phyloP scores from a whole-genome alignment of 1,140 invertebrate genomes.

The Drosophila ohnishii region DNA sequence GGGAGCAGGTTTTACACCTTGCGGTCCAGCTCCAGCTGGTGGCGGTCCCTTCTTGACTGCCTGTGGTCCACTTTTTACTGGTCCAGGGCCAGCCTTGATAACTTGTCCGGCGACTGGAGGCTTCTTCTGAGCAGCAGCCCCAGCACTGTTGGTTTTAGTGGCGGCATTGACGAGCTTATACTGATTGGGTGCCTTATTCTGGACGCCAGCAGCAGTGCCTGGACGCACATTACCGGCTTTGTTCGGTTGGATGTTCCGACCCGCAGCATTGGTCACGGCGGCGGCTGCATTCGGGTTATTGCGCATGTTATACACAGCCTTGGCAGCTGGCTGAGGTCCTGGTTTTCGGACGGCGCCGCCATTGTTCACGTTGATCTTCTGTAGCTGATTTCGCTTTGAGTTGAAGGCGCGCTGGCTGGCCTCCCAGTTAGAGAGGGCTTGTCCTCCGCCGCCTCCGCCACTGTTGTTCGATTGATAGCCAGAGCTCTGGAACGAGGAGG shows the following conservation, averaged over 20 bases:
- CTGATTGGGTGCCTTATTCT: constrained; percentile 19
- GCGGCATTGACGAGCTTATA: constrained; percentile 18
- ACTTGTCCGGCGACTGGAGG: constrained; percentile 13
- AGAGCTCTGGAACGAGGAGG: constrained; percentile 23
- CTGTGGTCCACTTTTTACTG: not conserved
- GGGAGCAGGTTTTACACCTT: not conserved
- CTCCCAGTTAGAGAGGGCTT: constrained; percentile 16
- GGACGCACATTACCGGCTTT: constrained; percentile 6
- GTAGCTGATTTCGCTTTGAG: constrained; percentile 34
- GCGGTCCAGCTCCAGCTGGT: not conserved
- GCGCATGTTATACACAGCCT: constrained; percentile 28
- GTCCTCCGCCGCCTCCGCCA: not conserved
- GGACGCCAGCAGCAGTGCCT: constrained; percentile 2
- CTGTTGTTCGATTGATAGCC: constrained; percentile 18
- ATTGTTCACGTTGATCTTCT: constrained; percentile 32
- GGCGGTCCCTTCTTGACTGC: not conserved
- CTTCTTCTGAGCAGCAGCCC: not conserved
- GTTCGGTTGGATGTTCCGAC: constrained; percentile 8
- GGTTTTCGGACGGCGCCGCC: constrained; percentile 28
- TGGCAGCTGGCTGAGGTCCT: constrained; percentile 7
- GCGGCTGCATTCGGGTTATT: constrained; percentile 22
- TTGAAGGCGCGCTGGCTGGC: constrained; percentile 37
- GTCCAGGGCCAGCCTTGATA: not conserved
- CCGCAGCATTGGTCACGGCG: not conserved
- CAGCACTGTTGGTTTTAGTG: not conserved